These are phyloP conservation scores for Whitmania pigra DNA, from an alignment of 1,140 invertebrate genomes.

Conservation along the genomic window DNA sequence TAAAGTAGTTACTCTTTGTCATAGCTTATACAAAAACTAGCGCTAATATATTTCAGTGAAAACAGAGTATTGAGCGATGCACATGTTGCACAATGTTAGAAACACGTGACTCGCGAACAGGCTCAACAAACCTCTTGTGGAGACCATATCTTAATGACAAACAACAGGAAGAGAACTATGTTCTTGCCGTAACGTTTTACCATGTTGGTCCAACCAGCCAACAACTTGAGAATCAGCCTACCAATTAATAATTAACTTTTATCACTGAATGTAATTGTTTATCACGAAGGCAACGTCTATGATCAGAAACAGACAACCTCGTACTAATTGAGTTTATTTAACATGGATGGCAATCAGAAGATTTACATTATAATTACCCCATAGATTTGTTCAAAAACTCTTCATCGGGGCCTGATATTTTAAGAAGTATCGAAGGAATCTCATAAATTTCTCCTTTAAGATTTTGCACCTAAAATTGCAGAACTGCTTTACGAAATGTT, in stretches of 20 bases:
- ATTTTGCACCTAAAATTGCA: conserved; percentile 14
- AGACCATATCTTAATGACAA: conserved; percentile 20
- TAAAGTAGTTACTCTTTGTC: too few relatives aligned
- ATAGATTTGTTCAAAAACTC: not conserved
- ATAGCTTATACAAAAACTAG: too few relatives aligned
- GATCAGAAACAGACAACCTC: too few relatives aligned
- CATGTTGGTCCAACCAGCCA: conserved; percentile 20
- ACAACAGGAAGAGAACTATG: conserved; percentile 21
- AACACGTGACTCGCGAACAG: too few relatives aligned
- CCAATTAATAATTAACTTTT: not conserved
- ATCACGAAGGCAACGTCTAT: not conserved
- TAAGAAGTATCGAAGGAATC: conserved; percentile 20
- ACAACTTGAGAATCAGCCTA: conserved; percentile 21
- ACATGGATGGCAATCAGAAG: too few relatives aligned
- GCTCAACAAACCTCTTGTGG: conserved; percentile 10
- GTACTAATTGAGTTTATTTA: too few relatives aligned
- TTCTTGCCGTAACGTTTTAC: conserved; percentile 23
- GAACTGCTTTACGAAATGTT: not conserved
- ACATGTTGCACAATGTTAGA: too few relatives aligned
- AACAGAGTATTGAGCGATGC: too few relatives aligned
- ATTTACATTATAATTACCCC: too few relatives aligned
- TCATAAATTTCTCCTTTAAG: not conserved
- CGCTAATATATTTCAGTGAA: too few relatives aligned
- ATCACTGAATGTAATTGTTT: conserved; percentile 3
- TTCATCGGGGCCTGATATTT: conserved; percentile 21